Evolutionary conservation across 2,113 vertebrate species (phyloP).

Genomic region (Pedetes capensis): DNA sequence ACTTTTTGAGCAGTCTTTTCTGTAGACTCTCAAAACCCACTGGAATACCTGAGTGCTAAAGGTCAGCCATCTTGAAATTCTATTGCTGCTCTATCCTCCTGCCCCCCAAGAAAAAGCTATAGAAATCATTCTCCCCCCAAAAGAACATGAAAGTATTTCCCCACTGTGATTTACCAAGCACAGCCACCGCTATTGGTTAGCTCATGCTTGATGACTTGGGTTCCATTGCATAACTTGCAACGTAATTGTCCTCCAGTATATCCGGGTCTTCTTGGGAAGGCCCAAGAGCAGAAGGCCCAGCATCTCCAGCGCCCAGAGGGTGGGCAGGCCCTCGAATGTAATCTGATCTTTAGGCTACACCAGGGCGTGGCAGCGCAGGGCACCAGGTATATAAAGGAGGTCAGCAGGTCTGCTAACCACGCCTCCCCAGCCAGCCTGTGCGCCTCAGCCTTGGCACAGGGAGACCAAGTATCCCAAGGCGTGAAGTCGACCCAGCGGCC

Average conservation of each 20-base stretch:
- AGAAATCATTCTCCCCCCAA: background rate
- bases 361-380: too few species aligned
- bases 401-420: too few species aligned
- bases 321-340: too few species aligned
- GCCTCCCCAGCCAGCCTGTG: too few species aligned
- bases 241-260: background rate
- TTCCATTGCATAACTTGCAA: background rate
- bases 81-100: background rate
- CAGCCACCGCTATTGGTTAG: background rate
- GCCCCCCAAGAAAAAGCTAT: background rate
- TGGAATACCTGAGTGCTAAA: background rate
- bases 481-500: too few species aligned
- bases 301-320: too few species aligned
- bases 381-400: too few species aligned
- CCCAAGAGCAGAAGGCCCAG: too few species aligned
- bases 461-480: too few species aligned
- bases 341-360: too few species aligned
- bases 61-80: background rate
- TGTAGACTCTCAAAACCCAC: background rate
- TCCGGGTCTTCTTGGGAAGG: too few species aligned
- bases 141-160: background rate
- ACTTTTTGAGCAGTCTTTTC: background rate
- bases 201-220: accelerated
- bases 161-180: background rate
- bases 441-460: too few species aligned